Conservation (phyloP, 2,888 invertebrate genomes). For the Machimus rusticus region DNA sequence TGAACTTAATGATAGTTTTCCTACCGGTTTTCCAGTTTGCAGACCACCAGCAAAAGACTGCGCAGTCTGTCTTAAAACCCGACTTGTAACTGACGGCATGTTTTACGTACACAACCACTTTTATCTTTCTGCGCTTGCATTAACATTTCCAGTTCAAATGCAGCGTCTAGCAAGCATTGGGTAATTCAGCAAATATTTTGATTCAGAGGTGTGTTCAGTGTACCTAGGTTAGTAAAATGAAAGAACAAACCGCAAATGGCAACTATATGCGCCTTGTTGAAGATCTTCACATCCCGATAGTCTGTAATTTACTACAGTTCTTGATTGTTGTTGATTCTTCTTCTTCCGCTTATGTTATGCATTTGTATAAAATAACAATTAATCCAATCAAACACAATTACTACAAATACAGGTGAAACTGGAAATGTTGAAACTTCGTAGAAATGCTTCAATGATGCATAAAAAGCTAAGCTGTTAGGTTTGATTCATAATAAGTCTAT, state of each 20-base stretch:
- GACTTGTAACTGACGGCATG: not conserved
- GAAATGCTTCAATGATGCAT: not conserved
- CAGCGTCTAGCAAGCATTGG: not conserved
- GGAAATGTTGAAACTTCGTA: not conserved
- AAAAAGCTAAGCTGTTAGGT: not conserved
- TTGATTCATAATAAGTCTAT: not conserved
- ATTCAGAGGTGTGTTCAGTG: not conserved
- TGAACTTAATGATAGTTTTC: conserved; percentile 38
- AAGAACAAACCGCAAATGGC: not conserved
- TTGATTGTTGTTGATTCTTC: not conserved
- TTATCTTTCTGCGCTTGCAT: not conserved
- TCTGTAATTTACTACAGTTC: not conserved
- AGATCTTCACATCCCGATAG: not conserved
- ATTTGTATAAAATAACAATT: not conserved
- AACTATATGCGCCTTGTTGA: not conserved
- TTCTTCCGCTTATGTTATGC: not conserved
- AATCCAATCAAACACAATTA: not conserved
- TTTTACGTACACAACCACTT: not conserved
- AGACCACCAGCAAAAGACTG: not conserved
- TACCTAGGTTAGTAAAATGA: not conserved
- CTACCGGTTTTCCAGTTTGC: conserved; percentile 37
- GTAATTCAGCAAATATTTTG: conserved; percentile 14
- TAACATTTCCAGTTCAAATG: conserved; percentile 31
- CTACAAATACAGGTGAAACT: not conserved
- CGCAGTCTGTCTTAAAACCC: not conserved